Evolutionary conservation across 2,113 vertebrate genomes (phyloP), one percentile per base, ranked within the genome.

Genomic region (Xenotilapia flavipinnis): DNA sequence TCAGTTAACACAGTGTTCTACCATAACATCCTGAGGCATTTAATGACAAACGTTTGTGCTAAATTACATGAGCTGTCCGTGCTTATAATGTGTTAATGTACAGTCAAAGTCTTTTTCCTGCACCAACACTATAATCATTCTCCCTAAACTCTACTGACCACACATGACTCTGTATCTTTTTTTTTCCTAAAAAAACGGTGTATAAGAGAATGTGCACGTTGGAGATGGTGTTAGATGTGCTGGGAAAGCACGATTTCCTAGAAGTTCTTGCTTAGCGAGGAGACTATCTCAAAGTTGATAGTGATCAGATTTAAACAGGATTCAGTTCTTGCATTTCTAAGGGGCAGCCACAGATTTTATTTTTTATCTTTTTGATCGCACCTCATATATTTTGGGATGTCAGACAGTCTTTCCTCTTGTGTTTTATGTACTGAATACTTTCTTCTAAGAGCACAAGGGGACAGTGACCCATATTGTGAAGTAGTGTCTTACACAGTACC

Each of bases 391-490:
- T 77, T 77, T 28, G 1, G 6, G 23, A 3, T 33, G 6, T 85
- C 45, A 47, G 53, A 70, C 12, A 80, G 4, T 33, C n/a, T 58
- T 47, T 9, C 26, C 9, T 77, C 15, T 77, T 55, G 19, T 60
- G 56, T 53, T 84, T 54, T 80, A 4, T 86, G 54, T 36, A n/a
- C 55, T 84, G 77, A 80, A 81, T 68, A 58, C 84, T 81, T 79
- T 58, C 49, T 86, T 88, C 28, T 58, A 54, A 85, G 60, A 79
- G 54, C 53, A 45, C 80, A 79, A 81, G 79, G 80, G n/a, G 81
- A 82, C 81, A 77, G 81, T 92, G 92, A 81, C 87, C 86, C 53
- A 62, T 89, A 86, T 88, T 58, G 31, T 88, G 86, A 84, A 65
- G 80, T 79, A 65, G 36, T 88, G 88, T 87, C 86, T 88, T 83